Conservation (phyloP, 2,113 vertebrate genomes). For the Gymnocephalus cernua region DNA sequence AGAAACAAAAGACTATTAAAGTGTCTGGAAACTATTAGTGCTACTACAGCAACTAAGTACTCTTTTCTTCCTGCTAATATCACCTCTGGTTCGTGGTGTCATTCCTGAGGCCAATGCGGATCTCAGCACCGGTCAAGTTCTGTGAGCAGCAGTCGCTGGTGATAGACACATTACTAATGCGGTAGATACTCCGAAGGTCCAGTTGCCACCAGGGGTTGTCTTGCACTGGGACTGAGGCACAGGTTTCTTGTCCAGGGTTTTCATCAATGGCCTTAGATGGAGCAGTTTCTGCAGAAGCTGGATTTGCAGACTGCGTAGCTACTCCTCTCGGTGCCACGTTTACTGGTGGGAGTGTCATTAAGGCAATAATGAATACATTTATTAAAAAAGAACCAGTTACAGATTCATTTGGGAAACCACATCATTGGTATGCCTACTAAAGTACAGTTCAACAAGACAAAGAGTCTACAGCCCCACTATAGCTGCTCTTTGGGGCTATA, state of each 20-base stretch:
- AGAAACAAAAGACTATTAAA: background rate
- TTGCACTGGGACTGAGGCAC: background rate
- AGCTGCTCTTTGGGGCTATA: background rate
- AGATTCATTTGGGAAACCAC: background rate
- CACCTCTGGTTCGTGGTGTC: conserved; percentile 17
- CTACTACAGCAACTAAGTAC: background rate
- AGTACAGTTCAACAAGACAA: background rate
- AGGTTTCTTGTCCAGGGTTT: background rate
- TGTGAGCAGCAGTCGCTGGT: background rate
- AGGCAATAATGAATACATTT: background rate
- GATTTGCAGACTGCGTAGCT: background rate
- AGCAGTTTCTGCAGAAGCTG: background rate
- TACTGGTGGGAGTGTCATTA: background rate
- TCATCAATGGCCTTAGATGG: background rate
- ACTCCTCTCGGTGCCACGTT: background rate
- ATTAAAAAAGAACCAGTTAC: background rate
- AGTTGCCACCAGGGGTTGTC: conserved; percentile 33
- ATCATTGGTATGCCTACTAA: background rate
- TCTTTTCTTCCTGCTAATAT: background rate
- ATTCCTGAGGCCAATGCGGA: background rate
- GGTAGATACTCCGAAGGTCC: conserved; percentile 30
- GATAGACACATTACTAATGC: conserved; percentile 13
- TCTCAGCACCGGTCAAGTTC: conserved; percentile 21
- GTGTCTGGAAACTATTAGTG: background rate
- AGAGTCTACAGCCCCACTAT: background rate